Base-by-base conservation (phyloP, 2,113 vertebrate species). In the Podarcis muralis region DNA sequence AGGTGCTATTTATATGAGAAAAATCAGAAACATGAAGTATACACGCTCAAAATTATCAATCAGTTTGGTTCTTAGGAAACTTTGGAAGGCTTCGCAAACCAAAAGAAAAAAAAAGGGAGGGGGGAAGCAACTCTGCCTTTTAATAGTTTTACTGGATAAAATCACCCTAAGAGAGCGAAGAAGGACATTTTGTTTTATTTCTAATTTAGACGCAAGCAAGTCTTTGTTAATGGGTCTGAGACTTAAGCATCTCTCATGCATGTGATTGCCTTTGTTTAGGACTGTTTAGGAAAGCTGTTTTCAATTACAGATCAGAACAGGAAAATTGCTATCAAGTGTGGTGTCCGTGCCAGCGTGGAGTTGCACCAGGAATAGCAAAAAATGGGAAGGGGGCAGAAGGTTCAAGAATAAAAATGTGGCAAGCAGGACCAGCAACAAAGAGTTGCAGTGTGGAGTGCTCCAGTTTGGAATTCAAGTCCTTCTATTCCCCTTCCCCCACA, bases 261-360 rank as follows among this genome's bases (percentile, higher is more conserved):
- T 90, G 88, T 86, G 85, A 93, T 95, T 94, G 92, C 90, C 91
- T 95, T 92, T 92, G 86, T 69, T 94, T 94, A 92, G 88, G 94
- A 93, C 92, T 92, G 89, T 94, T 95, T 95, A 88, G 89, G 89
- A 94, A 95, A 95, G 92, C 91, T 95, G 91, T 94, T 95, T 94
- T 94, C 93, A 93, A 94, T 96, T 92, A 94, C 85, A 92, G 93
- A 93, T 95, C 93, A 94, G 93, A 93, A 93, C 91, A 30, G 27
- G 93, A 95, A 94, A 93, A 95, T 93, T 90, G 91, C 74, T 92
- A 91, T 94, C 93, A 91, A 85, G 90, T 79, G 85, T 91, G 92
- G 94, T 94, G 93, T 95, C 90, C 89, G 91, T 90, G 90, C 90
- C 89, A 89, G 87, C 80, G 89, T 66, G 90, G 91, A 91, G 88